Base-by-base conservation (phyloP, 2,797 vertebrate genomes). In the Eleutherodactylus coqui region DNA sequence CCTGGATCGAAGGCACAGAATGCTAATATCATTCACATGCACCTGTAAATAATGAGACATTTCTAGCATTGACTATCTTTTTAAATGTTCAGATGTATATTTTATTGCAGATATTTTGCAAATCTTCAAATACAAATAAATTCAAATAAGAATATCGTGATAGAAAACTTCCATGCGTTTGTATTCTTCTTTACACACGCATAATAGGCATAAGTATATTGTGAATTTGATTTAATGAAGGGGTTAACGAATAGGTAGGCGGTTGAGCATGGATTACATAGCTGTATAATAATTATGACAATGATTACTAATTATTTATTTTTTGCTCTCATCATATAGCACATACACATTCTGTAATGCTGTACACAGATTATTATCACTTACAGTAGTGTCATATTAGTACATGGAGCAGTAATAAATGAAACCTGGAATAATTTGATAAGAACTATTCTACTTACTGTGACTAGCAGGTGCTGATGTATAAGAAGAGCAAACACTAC, bases 1-100 rank as follows among this genome's bases (percentile, higher is more conserved):
- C 38, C 69, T 72, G 41, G 41, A 6, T 73, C 43, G 38, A 45
- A 73, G 69, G 69, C 69, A 13, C 69, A n/a, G 69, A 73, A 73
- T 73, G 69, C 69, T 73, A 73, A 73, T 73, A 73, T 73, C 24
- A 45, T 13, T 45, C 69, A 73, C 69, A 27, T 45, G 27, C 41
- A 73, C 69, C 69, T 73, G 69, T 43, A 73, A 73, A 45, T 24
- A 43, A 73, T 41, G 19, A 45, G 41, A 36, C 0, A 3, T 14
- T 16, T 73, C 11, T 43, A 38, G 7, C 14, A n/a, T 3, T 70
- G 6, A 24, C 38, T 14, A n/a, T 6, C 24, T 73, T 69, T 36
- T 38, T 36, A 43, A 27, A 45, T n/a, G 13, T 73, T 73, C 2
- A 73, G 10, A 45, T 45, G 38, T 43, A 73, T 45, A n/a, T 73